Conservation (phyloP, 1,140 invertebrate species). For the Mycetomoellerius zeteki region DNA sequence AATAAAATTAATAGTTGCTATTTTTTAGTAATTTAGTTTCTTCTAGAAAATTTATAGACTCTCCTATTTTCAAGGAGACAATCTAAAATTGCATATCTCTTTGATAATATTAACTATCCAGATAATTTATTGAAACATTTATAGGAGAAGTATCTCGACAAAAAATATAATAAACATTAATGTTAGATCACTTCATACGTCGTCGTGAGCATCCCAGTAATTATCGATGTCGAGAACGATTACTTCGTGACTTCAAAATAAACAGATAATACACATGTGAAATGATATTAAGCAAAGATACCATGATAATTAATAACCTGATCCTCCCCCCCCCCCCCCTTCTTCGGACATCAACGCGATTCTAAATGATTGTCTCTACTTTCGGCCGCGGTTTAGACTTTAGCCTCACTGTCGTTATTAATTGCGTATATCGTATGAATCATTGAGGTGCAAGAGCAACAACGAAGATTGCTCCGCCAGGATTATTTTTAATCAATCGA, state of each 20-base stretch:
- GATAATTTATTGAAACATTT: slow-evolving; percentile 18
- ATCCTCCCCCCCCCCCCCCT: not conserved
- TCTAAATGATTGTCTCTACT: slow-evolving; percentile 55
- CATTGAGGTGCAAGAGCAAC: slow-evolving; percentile 17
- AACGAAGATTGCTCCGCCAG: slow-evolving; percentile 5
- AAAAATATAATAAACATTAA: slow-evolving; percentile 18
- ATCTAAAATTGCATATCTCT: not conserved
- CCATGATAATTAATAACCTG: slow-evolving; percentile 47
- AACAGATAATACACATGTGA: slow-evolving; percentile 24
- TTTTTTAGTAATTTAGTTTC: not conserved
- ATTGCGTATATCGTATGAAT: slow-evolving; percentile 44
- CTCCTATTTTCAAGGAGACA: not conserved
- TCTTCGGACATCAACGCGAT: slow-evolving; percentile 31
- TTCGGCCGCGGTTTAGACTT: slow-evolving; percentile 50
- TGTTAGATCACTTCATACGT: slow-evolving; percentile 10
- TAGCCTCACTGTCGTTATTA: slow-evolving; percentile 51
- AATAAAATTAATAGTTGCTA: not conserved
- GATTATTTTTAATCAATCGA: slow-evolving; percentile 53
- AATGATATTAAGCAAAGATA: slow-evolving; percentile 8
- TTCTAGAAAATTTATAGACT: not conserved
- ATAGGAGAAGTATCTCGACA: not conserved
- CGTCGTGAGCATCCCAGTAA: slow-evolving; percentile 22
- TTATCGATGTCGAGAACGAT: slow-evolving; percentile 48
- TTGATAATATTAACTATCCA: not conserved
- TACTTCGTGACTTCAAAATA: slow-evolving; percentile 49